phyloP scores from a whole-genome alignment of 2,113 vertebrate species.

The Columbina picui region DNA sequence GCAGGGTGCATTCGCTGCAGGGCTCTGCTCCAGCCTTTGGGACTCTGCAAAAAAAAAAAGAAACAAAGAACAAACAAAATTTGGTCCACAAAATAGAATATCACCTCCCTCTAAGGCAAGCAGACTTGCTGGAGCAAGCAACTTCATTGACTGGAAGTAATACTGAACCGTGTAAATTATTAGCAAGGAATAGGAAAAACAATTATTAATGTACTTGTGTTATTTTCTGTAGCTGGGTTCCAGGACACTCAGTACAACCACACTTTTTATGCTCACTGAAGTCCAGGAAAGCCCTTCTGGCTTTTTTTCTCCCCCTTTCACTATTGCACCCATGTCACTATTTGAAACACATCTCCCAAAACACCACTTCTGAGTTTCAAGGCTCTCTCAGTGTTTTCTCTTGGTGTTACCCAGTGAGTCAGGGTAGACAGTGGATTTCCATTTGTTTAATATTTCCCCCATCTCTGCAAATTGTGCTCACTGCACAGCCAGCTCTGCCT shows the following conservation, averaged over 20 bases:
- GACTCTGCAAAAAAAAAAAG: not conserved
- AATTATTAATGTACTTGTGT: not conserved
- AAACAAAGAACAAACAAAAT: not conserved
- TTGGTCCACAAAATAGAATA: not conserved
- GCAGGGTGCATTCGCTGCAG: not conserved
- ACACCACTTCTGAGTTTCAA: not conserved
- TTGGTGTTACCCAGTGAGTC: not conserved
- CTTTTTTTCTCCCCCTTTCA: not conserved
- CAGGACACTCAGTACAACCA: not conserved
- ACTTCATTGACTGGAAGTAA: not conserved
- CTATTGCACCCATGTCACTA: not conserved
- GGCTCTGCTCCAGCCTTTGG: not conserved
- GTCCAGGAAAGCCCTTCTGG: not conserved
- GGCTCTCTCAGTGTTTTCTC: not conserved
- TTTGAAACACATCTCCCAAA: not conserved
- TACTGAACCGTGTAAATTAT: not conserved
- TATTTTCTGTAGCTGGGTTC: not conserved
- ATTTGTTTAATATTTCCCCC: not conserved
- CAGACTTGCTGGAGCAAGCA: not conserved
- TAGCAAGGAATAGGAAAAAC: not conserved
- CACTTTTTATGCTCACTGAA: no score
- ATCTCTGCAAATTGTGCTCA: not conserved
- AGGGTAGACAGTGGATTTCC: not conserved
- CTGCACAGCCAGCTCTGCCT: not conserved
- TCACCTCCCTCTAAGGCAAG: not conserved